Base-by-base conservation (phyloP, 1,140 invertebrate species). In the Dreissena polymorpha region DNA sequence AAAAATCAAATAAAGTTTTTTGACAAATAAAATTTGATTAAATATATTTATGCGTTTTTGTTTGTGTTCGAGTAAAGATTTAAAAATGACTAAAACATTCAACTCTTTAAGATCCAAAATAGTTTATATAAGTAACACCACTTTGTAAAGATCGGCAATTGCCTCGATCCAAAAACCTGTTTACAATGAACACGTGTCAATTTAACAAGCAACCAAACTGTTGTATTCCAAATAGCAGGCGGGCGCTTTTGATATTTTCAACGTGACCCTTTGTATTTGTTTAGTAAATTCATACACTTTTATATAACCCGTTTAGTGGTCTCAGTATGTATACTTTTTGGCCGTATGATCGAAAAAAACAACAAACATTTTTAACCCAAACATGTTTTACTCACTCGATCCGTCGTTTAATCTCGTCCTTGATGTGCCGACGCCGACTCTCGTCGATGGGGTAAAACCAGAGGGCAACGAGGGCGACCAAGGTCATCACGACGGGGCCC, bases 381-480 rank as follows among this genome's bases (percentile, higher is more conserved):
- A 12, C 18, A 55, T 18, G 53, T 55, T 72, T 69, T 53, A 55
- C 12, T 14, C 49, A 73, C 25, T 39, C 8, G 6, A 67, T 1
- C 12, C 50, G 63, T n/a, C 51, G 21, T 21, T 49, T 21, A 39
- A 85, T 64, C 2, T 84, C 83, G 23, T 88, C 27, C 64, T 77
- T 86, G 8, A 89, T 85, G 51, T 80, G 57, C 23, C 25, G 29
- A 27, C 91, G 72, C 50, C 84, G 83, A 0, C 75, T 72, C 76
- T 92, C 90, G 67, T 89, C 71, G 18, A 92, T 91, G 21, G 91
- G 91, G 57, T 91, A 92, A 5, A 64, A 68, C 86, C 88, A 89
- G 6, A 92, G 80, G 29, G 85, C 85, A 0, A 89, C 14, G 8
- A 92, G 85, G n/a, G 89, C 88, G 18, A 91, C 72, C 0, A 91